Percentiles rank a stretch among this genome's conserved stretches.
Evolutionary conservation across 2,113 vertebrate species (phyloP).

Genomic region (Tachysurus fulvidraco): DNA sequence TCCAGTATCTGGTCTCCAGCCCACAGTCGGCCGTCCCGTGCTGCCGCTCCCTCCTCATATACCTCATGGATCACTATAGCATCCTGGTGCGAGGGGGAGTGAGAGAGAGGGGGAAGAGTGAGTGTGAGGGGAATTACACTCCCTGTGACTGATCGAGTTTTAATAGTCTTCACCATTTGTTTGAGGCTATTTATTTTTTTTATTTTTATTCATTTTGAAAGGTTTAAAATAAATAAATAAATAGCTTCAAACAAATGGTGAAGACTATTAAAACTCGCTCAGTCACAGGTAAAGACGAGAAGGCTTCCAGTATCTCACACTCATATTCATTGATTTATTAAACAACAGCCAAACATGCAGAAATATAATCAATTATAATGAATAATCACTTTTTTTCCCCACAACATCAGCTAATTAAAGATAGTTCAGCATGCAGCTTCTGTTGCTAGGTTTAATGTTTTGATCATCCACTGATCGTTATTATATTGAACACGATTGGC

Average conservation of each 20-base stretch:
- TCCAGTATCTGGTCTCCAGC: conserved; percentile 95
- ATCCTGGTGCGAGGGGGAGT: conserved; percentile 69
- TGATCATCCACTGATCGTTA: background rate
- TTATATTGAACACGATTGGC: background rate
- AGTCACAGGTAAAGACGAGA: background rate
- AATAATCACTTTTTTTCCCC: background rate
- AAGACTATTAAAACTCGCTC: background rate
- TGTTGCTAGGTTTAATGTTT: background rate
- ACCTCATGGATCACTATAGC: conserved; percentile 98
- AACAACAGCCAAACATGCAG: background rate
- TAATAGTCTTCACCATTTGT: background rate
- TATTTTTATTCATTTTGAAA: background rate
- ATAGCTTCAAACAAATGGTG: background rate
- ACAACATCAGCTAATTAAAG: background rate
- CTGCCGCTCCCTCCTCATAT: conserved; percentile 95
- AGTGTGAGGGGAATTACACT: background rate
- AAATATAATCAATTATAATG: background rate
- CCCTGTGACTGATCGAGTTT: background rate
- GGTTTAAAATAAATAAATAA: background rate
- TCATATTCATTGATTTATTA: background rate
- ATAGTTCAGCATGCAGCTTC: background rate
- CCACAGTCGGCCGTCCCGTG: conserved; percentile 91
- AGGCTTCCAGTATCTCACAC: background rate
- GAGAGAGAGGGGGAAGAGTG: background rate
- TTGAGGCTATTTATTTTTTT: background rate